Conservation (phyloP, 2,113 vertebrate genomes). For the Cyprinodon tularosa region DNA sequence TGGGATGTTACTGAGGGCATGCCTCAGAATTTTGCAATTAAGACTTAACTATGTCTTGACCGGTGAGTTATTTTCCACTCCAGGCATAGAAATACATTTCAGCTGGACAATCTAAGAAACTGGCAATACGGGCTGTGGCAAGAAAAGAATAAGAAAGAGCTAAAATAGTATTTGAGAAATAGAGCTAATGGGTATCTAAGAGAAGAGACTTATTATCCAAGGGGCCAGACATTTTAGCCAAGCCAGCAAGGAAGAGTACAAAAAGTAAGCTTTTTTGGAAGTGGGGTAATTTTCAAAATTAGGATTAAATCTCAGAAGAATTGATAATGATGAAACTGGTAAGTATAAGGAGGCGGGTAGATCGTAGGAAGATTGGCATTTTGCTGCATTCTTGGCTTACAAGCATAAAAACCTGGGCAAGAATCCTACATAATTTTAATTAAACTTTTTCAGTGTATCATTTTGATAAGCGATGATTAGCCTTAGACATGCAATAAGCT, state of each 20-base stretch:
- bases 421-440: too few species aligned
- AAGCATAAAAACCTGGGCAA: background rate
- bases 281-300: too few species aligned
- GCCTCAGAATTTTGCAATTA: slow-evolving; percentile 16
- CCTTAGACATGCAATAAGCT: background rate
- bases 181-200: slow-evolving; percentile 68
- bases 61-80: slow-evolving; percentile 34
- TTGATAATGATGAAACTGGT: slow-evolving; percentile 14
- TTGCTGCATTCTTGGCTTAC: slow-evolving; percentile 1
- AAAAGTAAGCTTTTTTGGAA: background rate
- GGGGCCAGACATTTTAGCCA: slow-evolving; percentile 31
- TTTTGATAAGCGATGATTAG: background rate
- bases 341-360: background rate
- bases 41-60: slow-evolving; percentile 3
- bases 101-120: slow-evolving; percentile 57
- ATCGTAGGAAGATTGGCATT: background rate
- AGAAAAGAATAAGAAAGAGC: slow-evolving; percentile 41
- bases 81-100: slow-evolving; percentile 61
- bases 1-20: slow-evolving; percentile 24
- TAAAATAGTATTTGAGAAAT: slow-evolving; percentile 43
- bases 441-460: too few species aligned
- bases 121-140: slow-evolving; percentile 53
- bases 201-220: slow-evolving; percentile 26
- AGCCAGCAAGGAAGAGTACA: slow-evolving; percentile 31
- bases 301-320: background rate